A percentile compares a stretch with the other conserved stretches of the same genome.
These are phyloP conservation scores for Cebus imitator DNA, from an alignment of 2,113 vertebrate genomes.

Conservation along the genomic window DNA sequence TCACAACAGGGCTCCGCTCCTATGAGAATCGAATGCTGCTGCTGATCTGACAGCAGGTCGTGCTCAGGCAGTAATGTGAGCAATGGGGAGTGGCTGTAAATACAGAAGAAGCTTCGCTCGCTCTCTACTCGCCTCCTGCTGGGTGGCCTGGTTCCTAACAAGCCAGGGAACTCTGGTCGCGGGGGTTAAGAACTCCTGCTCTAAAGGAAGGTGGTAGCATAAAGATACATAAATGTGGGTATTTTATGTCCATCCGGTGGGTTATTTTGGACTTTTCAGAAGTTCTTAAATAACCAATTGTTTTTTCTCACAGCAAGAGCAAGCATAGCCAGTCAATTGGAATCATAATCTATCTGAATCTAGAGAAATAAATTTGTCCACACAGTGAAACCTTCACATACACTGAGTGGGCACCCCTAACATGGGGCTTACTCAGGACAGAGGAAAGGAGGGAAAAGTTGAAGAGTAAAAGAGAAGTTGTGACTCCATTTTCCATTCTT, in stretches of 20 bases:
- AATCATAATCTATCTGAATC: neutral
- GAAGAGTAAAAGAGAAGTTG: neutral
- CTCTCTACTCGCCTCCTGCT: too few relatives aligned
- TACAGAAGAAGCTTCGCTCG: too few relatives aligned
- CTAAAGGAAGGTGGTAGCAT: neutral
- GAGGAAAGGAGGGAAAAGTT: neutral
- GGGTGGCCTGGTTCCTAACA: too few relatives aligned
- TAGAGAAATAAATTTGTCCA: neutral
- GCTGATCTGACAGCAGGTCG: too few relatives aligned
- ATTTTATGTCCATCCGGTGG: neutral
- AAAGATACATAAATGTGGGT: neutral
- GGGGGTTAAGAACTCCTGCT: too few relatives aligned
- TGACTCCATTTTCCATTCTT: neutral
- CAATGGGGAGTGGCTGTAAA: too few relatives aligned
- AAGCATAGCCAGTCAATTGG: neutral
- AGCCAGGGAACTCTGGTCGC: too few relatives aligned
- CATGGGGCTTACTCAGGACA: neutral
- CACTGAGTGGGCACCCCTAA: fast-evolving
- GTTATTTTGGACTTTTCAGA: neutral
- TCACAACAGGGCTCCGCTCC: too few relatives aligned
- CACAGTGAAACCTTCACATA: neutral
- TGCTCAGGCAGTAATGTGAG: too few relatives aligned
- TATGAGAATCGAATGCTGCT: too few relatives aligned
- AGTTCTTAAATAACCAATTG: neutral
- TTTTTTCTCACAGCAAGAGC: neutral